Percentiles rank a stretch among this genome's conserved stretches.
These are phyloP conservation scores for Phoxinus dragarum DNA, from an alignment of 2,797 vertebrate genomes.

Conservation along the genomic window DNA sequence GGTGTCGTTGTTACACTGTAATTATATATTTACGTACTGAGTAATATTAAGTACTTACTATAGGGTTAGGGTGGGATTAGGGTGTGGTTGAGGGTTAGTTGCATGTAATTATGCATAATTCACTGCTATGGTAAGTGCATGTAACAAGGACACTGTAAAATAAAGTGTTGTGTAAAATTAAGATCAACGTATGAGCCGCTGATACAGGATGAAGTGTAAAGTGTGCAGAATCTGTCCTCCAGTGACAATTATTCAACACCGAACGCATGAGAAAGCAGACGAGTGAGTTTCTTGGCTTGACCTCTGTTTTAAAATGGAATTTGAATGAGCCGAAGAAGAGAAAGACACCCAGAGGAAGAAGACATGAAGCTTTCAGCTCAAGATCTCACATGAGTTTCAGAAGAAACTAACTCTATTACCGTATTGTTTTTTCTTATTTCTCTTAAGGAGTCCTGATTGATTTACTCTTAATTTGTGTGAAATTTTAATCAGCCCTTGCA, in stretches of 20 bases:
- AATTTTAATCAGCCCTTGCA: too few species aligned
- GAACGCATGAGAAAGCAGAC: background rate
- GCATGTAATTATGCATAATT: too few species aligned
- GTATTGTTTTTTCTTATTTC: background rate
- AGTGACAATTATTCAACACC: background rate
- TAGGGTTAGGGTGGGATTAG: too few species aligned
- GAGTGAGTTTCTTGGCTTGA: background rate
- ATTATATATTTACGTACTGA: too few species aligned
- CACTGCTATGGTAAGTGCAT: too few species aligned
- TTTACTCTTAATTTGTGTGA: background rate
- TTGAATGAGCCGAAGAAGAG: background rate
- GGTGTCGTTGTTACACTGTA: too few species aligned
- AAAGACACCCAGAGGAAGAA: background rate
- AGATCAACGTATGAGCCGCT: background rate
- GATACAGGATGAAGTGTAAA: background rate
- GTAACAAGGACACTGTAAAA: too few species aligned
- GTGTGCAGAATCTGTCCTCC: constrained; percentile 1
- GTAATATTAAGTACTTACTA: too few species aligned
- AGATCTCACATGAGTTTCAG: background rate
- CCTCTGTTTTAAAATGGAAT: constrained; percentile 15
- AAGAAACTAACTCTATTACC: background rate
- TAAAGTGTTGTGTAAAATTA: background rate
- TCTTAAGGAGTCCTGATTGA: background rate
- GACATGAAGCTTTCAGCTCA: background rate
- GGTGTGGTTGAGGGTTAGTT: too few species aligned